These are phyloP conservation scores for Gadopsis marmoratus DNA, from an alignment of 2,797 vertebrate genomes.

Conservation along the genomic window DNA sequence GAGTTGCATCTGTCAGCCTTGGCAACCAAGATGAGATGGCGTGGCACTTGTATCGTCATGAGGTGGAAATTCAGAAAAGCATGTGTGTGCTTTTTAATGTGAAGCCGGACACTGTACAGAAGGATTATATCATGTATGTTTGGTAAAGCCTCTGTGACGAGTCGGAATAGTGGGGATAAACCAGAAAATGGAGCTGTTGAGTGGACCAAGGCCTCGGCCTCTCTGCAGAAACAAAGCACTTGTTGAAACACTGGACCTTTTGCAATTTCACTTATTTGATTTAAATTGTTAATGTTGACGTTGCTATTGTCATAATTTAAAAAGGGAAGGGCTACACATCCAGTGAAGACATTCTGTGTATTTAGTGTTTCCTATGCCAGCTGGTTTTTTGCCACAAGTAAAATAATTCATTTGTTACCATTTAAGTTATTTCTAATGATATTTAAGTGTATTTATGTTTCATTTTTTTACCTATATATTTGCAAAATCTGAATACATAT, in stretches of 20 bases:
- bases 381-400: constrained; percentile 72
- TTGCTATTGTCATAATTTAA: constrained; percentile 77
- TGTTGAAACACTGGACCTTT: constrained; percentile 81
- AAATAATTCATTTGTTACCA: constrained; percentile 83
- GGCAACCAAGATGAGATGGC: constrained; percentile 66
- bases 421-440: constrained; percentile 87
- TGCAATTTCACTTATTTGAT: constrained; percentile 75
- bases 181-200: constrained; percentile 63
- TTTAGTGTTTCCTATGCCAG: constrained; percentile 75
- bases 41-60: constrained; percentile 67
- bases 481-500: constrained; percentile 70
- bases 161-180: constrained; percentile 56
- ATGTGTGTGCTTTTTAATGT: constrained; percentile 65
- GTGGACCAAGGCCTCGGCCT: constrained; percentile 68
- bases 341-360: constrained; percentile 78
- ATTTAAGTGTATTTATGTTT: constrained; percentile 89
- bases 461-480: constrained; percentile 72
- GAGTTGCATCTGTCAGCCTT: constrained; percentile 69
- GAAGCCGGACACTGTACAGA: constrained; percentile 69
- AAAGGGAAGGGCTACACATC: constrained; percentile 83
- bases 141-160: constrained; percentile 64
- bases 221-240: constrained; percentile 78
- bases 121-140: constrained; percentile 72
- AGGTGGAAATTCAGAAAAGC: constrained; percentile 54
- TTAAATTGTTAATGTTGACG: constrained; percentile 75